Evolutionary conservation across 1,140 invertebrate genomes (phyloP), one percentile per base, ranked within the genome.

Genomic region (Coelopa frigida): DNA sequence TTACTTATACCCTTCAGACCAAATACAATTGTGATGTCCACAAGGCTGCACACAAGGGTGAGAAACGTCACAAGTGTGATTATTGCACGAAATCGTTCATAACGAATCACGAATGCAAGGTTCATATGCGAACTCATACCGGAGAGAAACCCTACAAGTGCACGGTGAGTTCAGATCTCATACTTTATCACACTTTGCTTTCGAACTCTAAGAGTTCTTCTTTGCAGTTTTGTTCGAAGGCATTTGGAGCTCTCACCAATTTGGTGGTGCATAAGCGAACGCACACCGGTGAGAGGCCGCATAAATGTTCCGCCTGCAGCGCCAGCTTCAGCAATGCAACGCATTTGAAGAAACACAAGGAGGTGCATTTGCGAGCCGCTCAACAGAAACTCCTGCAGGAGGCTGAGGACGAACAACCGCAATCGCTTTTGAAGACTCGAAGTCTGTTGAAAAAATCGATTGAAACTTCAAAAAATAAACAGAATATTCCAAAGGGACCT

Each of bases 61-160:
- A 40, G 12, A 29, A 35, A 27, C 21, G 15, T 7, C 38, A 37
- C 32, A 36, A 51, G 20, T 53, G 52, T 44, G n/a, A 22, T 5
- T 21, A 14, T 23, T 53, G 52, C 10, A 14, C 27, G 5, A 53
- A 53, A 37, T 10, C 35, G 1, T 53, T 53, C 38, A 17, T 37
- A 1, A 4, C 39, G 15, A 43, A 44, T 22, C 37, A 23, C 26
- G 37, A 47, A 11, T 32, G 50, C 5, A 44, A 29, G 22, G 18
- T 88, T 60, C 87, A 90, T 57, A 74, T 87, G 57, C 68, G 84
- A 44, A 80, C 80, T 24, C 86, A 90, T 55, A 84, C 83, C 11
- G 83, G 85, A 10, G 52, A 54, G 32, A 44, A 42, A 29, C 52
- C 46, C 5, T 44, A 46, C 18, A 24, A 51, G 23, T 54, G 52